These are phyloP conservation scores for Gisinianus flammeolus DNA, from an alignment of 2,888 invertebrate species.

Conservation along the genomic window DNA sequence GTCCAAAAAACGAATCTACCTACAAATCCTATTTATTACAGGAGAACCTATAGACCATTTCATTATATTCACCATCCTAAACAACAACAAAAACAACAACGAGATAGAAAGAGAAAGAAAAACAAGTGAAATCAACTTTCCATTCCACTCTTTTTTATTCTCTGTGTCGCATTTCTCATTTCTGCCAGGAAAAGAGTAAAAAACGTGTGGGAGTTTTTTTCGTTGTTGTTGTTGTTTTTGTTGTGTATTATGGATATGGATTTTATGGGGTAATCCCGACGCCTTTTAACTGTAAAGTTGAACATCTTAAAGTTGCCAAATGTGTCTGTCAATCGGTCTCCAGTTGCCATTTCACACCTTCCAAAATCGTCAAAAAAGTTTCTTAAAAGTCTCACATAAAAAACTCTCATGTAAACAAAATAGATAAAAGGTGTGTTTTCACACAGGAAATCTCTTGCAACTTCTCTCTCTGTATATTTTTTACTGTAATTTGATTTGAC, in stretches of 20 bases:
- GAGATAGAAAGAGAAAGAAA: too few species aligned
- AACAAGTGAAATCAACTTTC: neutral
- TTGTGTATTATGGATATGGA: too few species aligned
- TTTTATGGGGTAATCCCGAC: neutral
- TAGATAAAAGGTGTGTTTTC: too few species aligned
- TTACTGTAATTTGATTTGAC: neutral
- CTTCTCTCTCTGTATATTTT: neutral
- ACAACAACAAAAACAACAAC: too few species aligned
- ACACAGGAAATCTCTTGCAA: neutral
- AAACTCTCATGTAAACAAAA: too few species aligned
- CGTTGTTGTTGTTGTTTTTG: neutral
- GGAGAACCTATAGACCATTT: neutral
- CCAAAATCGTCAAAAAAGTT: constrained; percentile 24
- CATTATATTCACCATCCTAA: neutral
- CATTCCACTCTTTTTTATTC: neutral
- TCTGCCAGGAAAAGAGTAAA: neutral
- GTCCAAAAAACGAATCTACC: neutral
- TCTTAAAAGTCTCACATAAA: too few species aligned
- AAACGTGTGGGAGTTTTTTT: constrained; percentile 4
- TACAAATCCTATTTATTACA: neutral
- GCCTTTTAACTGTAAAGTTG: constrained; percentile 16
- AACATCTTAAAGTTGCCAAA: constrained; percentile 26
- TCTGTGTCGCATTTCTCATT: neutral
- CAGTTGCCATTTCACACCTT: constrained; percentile 38
- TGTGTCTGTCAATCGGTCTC: constrained; percentile 38